phyloP scores from a whole-genome alignment of 2,113 vertebrate species.

The Megaceryle maxima region DNA sequence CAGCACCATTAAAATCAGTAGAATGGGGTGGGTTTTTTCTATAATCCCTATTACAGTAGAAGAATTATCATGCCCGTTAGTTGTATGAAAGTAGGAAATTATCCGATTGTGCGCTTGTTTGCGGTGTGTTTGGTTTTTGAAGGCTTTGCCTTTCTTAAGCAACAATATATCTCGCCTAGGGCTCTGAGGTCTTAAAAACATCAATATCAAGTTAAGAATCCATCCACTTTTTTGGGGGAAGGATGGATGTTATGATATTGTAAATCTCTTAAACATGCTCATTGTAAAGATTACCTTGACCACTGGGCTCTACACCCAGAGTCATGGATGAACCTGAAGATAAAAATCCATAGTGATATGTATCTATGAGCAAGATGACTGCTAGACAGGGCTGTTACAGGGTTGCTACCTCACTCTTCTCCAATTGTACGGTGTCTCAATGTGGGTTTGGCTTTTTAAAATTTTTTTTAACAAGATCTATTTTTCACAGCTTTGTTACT shows the following conservation, averaged over 20 bases:
- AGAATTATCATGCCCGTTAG: constrained; percentile 32
- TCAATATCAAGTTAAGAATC: constrained; percentile 8
- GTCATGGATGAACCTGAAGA: neutral
- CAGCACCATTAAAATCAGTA: constrained; percentile 53
- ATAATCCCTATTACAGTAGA: constrained; percentile 36
- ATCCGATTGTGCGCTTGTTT: neutral
- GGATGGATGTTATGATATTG: neutral
- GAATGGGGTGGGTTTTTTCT: neutral
- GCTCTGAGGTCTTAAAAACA: neutral
- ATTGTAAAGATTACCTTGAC: neutral
- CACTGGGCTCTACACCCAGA: neutral
- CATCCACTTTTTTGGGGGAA: neutral
- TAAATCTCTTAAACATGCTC: neutral
- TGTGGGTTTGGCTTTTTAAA: neutral
- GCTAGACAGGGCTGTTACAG: neutral
- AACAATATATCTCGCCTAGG: neutral
- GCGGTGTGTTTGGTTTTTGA: neutral
- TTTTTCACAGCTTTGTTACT: neutral
- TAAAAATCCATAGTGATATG: neutral
- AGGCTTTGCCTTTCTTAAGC: constrained; percentile 20
- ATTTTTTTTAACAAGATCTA: neutral
- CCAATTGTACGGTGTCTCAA: neutral
- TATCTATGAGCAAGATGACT: neutral
- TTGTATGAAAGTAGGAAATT: constrained; percentile 10
- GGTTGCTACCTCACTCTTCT: neutral